Percentiles rank a stretch among this genome's conserved stretches.
Conservation (phyloP, 1,140 invertebrate genomes). For the Temnothorax nylanderi region DNA sequence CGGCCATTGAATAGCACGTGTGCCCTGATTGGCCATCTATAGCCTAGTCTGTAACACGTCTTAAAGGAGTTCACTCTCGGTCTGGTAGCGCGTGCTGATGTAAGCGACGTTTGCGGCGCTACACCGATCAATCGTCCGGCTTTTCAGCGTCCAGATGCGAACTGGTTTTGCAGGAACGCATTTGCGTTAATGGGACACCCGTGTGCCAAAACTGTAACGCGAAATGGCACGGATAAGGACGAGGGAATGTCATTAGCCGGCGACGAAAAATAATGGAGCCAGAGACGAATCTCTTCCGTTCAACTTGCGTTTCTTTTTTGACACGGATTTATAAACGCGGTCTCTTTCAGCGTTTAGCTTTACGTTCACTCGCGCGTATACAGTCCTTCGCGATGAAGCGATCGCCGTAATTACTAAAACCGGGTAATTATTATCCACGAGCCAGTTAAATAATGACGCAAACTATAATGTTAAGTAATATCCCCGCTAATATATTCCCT, state of each 20-base stretch:
- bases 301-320: background rate
- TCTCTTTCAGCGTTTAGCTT: background rate
- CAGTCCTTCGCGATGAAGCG: conserved; percentile 2
- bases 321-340: conserved; percentile 1
- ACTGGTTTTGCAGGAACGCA: conserved; percentile 67
- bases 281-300: conserved; percentile 5
- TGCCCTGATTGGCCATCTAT: conserved; percentile 41
- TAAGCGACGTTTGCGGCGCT: conserved; percentile 66
- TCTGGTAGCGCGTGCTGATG: conserved; percentile 65
- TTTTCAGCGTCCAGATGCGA: conserved; percentile 65
- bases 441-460: conserved; percentile 22
- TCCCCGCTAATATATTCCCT: conserved; percentile 40
- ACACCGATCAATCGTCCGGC: conserved; percentile 69
- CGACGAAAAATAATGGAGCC: background rate
- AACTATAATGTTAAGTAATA: conserved; percentile 50
- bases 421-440: conserved; percentile 39
- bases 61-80: conserved; percentile 62
- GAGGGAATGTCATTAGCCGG: conserved; percentile 18
- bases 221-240: conserved; percentile 24
- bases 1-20: conserved; percentile 74
- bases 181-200: conserved; percentile 69
- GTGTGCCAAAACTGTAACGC: conserved; percentile 56
- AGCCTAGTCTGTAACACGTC: conserved; percentile 46
- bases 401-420: conserved; percentile 33
- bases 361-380: background rate